These are phyloP conservation scores for Pseudomyrmex cubaensis DNA, from an alignment of 1,140 invertebrate species.

Conservation along the genomic window DNA sequence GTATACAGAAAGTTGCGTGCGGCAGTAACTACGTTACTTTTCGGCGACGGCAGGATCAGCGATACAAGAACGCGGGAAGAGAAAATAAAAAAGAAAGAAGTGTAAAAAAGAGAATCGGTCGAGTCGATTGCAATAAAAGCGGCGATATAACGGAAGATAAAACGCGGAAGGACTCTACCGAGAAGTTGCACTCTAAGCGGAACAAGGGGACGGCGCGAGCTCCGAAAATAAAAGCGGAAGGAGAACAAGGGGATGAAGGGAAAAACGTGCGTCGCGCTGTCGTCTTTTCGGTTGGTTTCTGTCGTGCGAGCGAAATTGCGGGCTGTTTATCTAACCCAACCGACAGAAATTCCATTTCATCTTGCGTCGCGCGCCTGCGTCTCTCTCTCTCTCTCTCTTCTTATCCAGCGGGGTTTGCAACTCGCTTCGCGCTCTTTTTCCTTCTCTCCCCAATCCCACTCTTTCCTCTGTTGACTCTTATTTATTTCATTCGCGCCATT, in stretches of 20 bases:
- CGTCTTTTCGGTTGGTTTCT: conserved; percentile 57
- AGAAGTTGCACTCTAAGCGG: conserved; percentile 22
- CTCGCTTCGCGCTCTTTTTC: not conserved
- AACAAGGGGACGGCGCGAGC: not conserved
- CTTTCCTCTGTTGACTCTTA: conserved; percentile 59
- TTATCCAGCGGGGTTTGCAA: not conserved
- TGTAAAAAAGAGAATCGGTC: conserved; percentile 20
- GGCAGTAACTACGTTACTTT: conserved; percentile 30
- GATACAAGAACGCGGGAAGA: not conserved
- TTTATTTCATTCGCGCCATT: conserved; percentile 70
- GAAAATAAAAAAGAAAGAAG: conserved; percentile 9
- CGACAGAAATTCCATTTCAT: conserved; percentile 77
- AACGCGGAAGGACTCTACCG: not conserved
- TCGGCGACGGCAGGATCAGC: conserved; percentile 28
- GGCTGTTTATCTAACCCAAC: conserved; percentile 77
- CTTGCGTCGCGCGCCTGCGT: conserved; percentile 42
- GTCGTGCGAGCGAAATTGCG: conserved; percentile 72
- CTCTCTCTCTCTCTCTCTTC: not conserved
- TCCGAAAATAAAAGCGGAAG: conserved; percentile 25
- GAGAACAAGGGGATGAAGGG: conserved; percentile 19
- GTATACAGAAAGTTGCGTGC: conserved; percentile 10
- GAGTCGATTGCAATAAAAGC: conserved; percentile 50
- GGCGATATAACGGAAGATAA: conserved; percentile 38
- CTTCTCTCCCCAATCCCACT: not conserved
- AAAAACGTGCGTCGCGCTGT: conserved; percentile 56